Percentiles rank a stretch among this genome's conserved stretches.
These are phyloP conservation scores for Calameuta pallipes DNA, from an alignment of 2,888 invertebrate genomes.

Conservation along the genomic window DNA sequence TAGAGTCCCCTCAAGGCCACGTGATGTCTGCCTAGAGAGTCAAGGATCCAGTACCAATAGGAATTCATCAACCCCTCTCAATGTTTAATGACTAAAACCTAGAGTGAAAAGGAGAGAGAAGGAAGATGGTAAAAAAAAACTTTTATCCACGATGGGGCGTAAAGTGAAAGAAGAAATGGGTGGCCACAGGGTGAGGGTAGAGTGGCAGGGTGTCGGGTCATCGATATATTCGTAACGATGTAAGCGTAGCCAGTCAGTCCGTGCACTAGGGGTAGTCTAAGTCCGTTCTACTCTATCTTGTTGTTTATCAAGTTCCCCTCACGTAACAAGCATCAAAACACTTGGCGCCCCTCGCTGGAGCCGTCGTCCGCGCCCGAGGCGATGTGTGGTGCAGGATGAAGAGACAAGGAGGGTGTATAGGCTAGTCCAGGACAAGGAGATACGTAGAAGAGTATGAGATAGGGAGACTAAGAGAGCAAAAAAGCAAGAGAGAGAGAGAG, in stretches of 20 bases:
- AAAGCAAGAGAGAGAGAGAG: no score
- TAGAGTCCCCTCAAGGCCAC: background rate
- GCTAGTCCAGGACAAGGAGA: background rate
- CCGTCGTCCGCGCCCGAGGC: conserved; percentile 24
- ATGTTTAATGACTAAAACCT: background rate
- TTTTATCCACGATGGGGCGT: background rate
- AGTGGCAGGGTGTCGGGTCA: conserved; percentile 27
- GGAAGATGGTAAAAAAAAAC: background rate
- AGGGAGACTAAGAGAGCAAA: no score
- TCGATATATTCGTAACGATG: conserved; percentile 43
- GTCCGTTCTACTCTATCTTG: conserved; percentile 34
- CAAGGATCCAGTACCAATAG: background rate
- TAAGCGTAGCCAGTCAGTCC: conserved; percentile 39
- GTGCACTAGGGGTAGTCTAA: conserved; percentile 16
- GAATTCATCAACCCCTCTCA: background rate
- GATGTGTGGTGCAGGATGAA: conserved; percentile 4
- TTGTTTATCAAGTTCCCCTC: conserved; percentile 52
- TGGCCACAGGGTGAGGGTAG: background rate
- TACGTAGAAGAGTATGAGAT: background rate
- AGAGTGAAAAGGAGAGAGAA: background rate
- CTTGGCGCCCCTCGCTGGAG: conserved; percentile 53
- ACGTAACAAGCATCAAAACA: conserved; percentile 57
- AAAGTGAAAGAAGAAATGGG: background rate
- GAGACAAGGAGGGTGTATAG: conserved; percentile 2
- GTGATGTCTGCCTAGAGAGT: background rate